These are phyloP conservation scores for Macaria liturata DNA, from an alignment of 2,888 invertebrate species.

Conservation along the genomic window DNA sequence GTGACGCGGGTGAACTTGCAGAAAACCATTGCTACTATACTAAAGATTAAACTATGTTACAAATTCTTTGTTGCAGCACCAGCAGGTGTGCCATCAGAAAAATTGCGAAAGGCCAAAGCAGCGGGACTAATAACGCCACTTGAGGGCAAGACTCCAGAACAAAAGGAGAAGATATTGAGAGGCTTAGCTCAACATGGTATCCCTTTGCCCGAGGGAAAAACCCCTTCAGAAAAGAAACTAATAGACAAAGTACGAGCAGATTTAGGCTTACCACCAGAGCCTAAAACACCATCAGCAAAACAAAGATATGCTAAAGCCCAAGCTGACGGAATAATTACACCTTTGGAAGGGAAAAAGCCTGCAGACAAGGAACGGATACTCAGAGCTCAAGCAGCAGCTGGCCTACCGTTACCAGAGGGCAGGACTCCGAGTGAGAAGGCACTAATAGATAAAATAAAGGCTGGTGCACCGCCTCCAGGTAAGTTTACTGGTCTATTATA, in stretches of 20 bases:
- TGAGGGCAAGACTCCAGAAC: conserved; percentile 41
- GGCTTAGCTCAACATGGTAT: conserved; percentile 37
- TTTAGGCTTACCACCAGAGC: conserved; percentile 42
- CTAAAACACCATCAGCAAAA: conserved; percentile 39
- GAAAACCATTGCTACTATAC: too few relatives aligned
- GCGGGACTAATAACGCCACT: conserved; percentile 34
- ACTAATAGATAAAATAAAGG: conserved; percentile 24
- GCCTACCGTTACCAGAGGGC: conserved; percentile 39
- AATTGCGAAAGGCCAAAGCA: conserved; percentile 27
- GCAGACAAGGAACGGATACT: conserved; percentile 30
- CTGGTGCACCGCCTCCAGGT: background rate
- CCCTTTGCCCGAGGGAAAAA: conserved; percentile 35
- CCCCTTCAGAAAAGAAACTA: conserved; percentile 31
- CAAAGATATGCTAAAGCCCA: conserved; percentile 39
- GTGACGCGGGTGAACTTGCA: too few relatives aligned
- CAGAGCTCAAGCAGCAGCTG: conserved; percentile 32
- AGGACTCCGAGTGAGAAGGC: conserved; percentile 46
- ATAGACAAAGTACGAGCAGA: conserved; percentile 32
- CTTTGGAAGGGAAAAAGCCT: conserved; percentile 36
- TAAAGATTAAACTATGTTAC: too few relatives aligned
- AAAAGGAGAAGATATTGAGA: conserved; percentile 46
- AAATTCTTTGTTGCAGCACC: too few relatives aligned
- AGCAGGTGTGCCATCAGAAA: conserved; percentile 25
- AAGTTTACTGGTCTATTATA: too few relatives aligned
- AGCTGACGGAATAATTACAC: conserved; percentile 31